Percentiles rank a stretch among this genome's conserved stretches.
These are phyloP conservation scores for Trachythela sp. DNA, from an alignment of 64 coral and sea anemone genomes.

Conservation along the genomic window DNA sequence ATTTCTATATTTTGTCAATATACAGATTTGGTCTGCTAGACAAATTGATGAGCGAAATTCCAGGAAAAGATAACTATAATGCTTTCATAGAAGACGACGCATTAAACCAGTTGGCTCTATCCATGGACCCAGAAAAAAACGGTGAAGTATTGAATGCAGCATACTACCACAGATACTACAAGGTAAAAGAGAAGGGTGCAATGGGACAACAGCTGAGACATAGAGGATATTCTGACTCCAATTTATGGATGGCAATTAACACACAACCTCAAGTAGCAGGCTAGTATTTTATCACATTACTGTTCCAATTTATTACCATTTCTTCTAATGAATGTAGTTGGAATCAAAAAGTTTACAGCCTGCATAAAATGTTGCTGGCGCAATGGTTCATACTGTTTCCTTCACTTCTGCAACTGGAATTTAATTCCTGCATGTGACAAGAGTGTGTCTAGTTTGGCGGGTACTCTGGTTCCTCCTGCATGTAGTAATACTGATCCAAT, in stretches of 20 bases:
- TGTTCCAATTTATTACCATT: neutral
- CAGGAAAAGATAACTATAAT: conserved; percentile 39
- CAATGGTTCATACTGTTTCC: too few relatives aligned
- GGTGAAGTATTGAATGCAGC: conserved; percentile 11
- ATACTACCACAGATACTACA: conserved; percentile 51
- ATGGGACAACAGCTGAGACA: conserved; percentile 31
- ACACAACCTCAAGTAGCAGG: conserved; percentile 41
- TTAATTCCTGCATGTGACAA: too few relatives aligned
- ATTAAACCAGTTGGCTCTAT: neutral
- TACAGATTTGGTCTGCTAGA: conserved; percentile 23
- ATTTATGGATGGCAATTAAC: conserved; percentile 50
- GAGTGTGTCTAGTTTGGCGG: too few relatives aligned
- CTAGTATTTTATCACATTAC: neutral
- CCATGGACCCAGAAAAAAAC: neutral
- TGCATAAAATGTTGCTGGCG: too few relatives aligned
- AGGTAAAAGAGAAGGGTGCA: conserved; percentile 18
- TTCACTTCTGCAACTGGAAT: too few relatives aligned
- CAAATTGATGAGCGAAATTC: conserved; percentile 43
- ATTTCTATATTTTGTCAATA: neutral
- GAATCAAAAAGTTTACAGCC: too few relatives aligned
- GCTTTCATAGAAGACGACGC: conserved; percentile 19
- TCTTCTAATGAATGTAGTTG: neutral
- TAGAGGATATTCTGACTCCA: conserved; percentile 36
- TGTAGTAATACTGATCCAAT: too few relatives aligned
- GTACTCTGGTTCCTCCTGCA: too few relatives aligned